phyloP scores from a whole-genome alignment of 2,797 vertebrate species.

The Neoniphon sammara region DNA sequence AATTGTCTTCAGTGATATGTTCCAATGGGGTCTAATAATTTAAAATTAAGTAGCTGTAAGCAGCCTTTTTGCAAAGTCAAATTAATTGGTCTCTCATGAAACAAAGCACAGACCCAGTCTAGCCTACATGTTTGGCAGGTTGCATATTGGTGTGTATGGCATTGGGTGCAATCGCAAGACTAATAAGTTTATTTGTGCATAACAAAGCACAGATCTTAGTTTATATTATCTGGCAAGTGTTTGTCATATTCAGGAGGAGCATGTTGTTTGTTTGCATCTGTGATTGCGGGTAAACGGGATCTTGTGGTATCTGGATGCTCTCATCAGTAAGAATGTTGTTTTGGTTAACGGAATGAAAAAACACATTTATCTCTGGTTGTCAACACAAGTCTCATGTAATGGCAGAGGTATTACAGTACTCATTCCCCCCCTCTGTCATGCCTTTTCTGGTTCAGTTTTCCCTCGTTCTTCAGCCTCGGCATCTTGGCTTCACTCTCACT shows the following conservation, averaged over 20 bases:
- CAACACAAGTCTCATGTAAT: no score
- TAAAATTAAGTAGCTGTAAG: not conserved
- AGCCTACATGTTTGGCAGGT: not conserved
- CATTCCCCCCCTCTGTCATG: not conserved
- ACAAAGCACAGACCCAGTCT: not conserved
- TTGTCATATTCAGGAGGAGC: no score
- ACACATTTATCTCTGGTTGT: no score
- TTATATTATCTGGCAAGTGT: not conserved
- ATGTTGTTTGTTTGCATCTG: no score
- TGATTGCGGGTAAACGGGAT: no score
- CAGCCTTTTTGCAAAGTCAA: not conserved
- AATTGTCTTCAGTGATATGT: no score
- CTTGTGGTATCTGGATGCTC: no score
- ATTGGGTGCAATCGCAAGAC: not conserved
- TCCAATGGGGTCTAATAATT: no score
- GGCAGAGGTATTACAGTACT: no score
- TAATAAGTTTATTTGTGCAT: conserved; percentile 5
- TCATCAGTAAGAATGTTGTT: no score
- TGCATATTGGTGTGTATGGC: not conserved
- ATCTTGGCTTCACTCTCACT: not conserved
- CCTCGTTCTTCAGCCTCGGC: not conserved
- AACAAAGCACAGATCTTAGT: not conserved
- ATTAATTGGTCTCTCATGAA: not conserved
- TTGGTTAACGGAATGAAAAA: no score
- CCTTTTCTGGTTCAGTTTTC: not conserved